Base-by-base conservation (phyloP, 1,140 invertebrate genomes). In the Sinella curviseta region DNA sequence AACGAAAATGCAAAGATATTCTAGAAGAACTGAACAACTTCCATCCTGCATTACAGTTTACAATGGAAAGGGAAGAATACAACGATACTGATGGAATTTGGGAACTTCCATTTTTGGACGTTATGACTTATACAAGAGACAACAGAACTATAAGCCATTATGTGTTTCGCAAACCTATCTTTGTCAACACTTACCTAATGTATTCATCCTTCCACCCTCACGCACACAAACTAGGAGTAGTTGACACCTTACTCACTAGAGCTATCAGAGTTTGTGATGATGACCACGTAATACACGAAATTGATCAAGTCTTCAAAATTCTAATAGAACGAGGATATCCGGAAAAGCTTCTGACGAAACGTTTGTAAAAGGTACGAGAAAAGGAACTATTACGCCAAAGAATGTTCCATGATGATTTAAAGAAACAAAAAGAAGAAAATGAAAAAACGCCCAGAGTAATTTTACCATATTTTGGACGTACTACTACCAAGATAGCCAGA, bases 61-160 rank as follows among this genome's bases (percentile, higher is more conserved):
- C 83, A 0, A 12, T 74, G 70, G 70, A 74, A 74, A 8, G 33
- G 48, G 77, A 84, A 78, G 48, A 70, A 0, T 73, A 81, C 33
- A 28, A 31, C 26, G 26, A 65, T n/a, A 17, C 17, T 4, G 39
- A 17, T 8, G n/a, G n/a, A n/a, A n/a, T n/a, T n/a, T n/a, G n/a
- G n/a, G n/a, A n/a, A n/a, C 39, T 84, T 28, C 73, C 75, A 24
- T 84, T 84, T 60, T 35, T 84, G 34, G 84, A 83, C 70, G 35
- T 80, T 20, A 2, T 74, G n/a, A n/a, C n/a, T n/a, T n/a, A n/a
- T n/a, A n/a, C n/a, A n/a, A n/a, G n/a, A n/a, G n/a, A n/a, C n/a
- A n/a, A n/a, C n/a, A n/a, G n/a, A n/a, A n/a, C n/a, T n/a, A n/a
- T n/a, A n/a, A n/a, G n/a, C n/a, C n/a, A n/a, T n/a, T n/a, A n/a